phyloP scores from a whole-genome alignment of 2,113 vertebrate genomes.

The Desmodus rotundus region DNA sequence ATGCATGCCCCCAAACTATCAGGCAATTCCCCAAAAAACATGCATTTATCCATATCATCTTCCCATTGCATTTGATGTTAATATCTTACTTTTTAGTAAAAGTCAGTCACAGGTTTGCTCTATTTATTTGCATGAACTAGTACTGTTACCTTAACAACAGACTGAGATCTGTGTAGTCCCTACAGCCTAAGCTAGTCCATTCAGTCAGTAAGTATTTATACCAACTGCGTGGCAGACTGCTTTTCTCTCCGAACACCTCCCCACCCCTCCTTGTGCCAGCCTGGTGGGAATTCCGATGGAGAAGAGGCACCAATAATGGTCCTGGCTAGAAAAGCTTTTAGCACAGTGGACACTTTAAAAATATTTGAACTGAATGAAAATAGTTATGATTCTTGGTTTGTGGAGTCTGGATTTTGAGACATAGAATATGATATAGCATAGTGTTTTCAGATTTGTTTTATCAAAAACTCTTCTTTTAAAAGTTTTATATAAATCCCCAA shows the following conservation, averaged over 20 bases:
- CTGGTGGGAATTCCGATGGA: not conserved
- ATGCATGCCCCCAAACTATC: not conserved
- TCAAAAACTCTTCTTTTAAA: not conserved
- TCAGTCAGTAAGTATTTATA: not conserved
- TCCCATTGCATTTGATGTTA: not conserved
- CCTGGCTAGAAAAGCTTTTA: not conserved
- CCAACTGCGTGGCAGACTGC: not conserved
- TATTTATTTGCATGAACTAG: conserved; percentile 12
- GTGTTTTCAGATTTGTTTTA: conserved; percentile 26
- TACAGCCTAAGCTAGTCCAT: not conserved
- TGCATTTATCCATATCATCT: not conserved
- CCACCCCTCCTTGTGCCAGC: not conserved
- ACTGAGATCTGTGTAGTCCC: not conserved
- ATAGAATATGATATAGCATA: not conserved
- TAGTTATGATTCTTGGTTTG: not conserved
- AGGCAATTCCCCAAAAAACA: conserved; percentile 32
- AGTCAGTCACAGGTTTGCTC: not conserved
- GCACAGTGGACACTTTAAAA: not conserved
- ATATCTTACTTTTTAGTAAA: conserved; percentile 13
- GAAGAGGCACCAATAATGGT: not conserved
- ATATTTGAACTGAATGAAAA: not conserved
- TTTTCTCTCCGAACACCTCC: not conserved
- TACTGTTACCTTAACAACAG: not conserved
- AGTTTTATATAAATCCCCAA: not conserved
- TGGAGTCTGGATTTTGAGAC: not conserved